Percentiles rank a stretch among this genome's conserved stretches.
Evolutionary conservation across 2,113 vertebrate genomes (phyloP).

Genomic region (Shinisaurus crocodilurus): DNA sequence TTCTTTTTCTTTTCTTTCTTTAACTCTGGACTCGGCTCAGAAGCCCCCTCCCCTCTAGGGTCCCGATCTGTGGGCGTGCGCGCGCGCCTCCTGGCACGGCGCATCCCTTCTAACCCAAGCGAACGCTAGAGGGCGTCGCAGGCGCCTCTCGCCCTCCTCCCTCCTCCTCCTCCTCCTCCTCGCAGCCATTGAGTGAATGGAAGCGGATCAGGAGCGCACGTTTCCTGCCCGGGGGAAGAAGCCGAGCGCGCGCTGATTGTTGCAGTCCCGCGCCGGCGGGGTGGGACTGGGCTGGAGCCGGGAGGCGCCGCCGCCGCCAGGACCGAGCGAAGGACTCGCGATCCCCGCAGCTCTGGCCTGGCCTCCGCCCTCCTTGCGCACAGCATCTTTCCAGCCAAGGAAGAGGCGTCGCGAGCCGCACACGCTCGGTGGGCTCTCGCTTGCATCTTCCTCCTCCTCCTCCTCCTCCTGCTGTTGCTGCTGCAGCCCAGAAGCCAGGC

Average conservation of each 20-base stretch:
- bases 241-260: background rate
- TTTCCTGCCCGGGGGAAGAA: background rate
- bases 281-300: background rate
- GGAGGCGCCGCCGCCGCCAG: background rate
- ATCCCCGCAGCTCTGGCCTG: slow-evolving; percentile 2
- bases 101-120: background rate
- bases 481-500: background rate
- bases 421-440: background rate
- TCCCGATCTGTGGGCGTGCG: too few species aligned
- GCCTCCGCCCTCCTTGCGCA: background rate
- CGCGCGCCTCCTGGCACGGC: background rate
- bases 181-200: slow-evolving; percentile 11
- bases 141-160: background rate
- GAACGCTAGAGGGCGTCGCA: background rate
- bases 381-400: background rate
- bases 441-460: background rate
- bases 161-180: background rate
- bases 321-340: background rate
- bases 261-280: background rate
- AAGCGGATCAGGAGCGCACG: background rate
- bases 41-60: background rate
- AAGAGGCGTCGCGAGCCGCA: background rate
- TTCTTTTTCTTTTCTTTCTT: too few species aligned
- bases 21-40: background rate
- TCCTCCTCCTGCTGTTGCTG: background rate